phyloP scores from a whole-genome alignment of 2,888 invertebrate species.

The Amphipyra berbera region DNA sequence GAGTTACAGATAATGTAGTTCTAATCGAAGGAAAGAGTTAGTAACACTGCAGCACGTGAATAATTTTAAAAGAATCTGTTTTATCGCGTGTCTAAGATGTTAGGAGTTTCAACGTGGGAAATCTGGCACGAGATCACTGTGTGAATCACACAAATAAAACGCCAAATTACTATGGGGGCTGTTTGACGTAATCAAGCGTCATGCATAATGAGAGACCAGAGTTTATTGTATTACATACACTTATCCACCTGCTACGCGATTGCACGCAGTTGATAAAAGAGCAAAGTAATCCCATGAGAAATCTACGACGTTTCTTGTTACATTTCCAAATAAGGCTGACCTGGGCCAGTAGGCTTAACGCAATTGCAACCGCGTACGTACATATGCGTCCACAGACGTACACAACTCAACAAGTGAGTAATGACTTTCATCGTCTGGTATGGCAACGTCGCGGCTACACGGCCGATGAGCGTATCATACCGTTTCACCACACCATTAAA shows the following conservation, averaged over 20 bases:
- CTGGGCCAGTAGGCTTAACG: slow-evolving; percentile 68
- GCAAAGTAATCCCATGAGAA: slow-evolving; percentile 74
- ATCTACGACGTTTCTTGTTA: slow-evolving; percentile 68
- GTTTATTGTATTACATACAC: slow-evolving; percentile 55
- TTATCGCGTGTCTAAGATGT: slow-evolving; percentile 64
- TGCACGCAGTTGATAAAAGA: slow-evolving; percentile 64
- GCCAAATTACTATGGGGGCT: slow-evolving; percentile 51
- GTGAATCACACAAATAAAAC: slow-evolving; percentile 70
- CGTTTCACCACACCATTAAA: slow-evolving; percentile 81
- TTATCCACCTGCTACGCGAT: slow-evolving; percentile 60
- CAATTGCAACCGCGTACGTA: slow-evolving; percentile 66
- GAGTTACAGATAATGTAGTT: slow-evolving; percentile 32
- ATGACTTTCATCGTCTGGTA: slow-evolving; percentile 87
- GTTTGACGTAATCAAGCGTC: slow-evolving; percentile 48
- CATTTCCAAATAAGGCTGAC: slow-evolving; percentile 75
- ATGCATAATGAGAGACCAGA: slow-evolving; percentile 44
- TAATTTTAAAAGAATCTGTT: slow-evolving; percentile 68
- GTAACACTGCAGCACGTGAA: slow-evolving; percentile 59
- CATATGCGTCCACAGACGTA: slow-evolving; percentile 53
- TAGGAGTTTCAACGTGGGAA: slow-evolving; percentile 70
- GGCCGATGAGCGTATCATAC: slow-evolving; percentile 72
- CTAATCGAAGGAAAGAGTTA: slow-evolving; percentile 50
- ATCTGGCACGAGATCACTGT: slow-evolving; percentile 72
- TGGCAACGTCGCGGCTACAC: slow-evolving; percentile 79
- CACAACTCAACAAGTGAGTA: slow-evolving; percentile 70